Evolutionary conservation across 1,140 invertebrate species (phyloP).

Genomic region (Andrena cerasifolii): DNA sequence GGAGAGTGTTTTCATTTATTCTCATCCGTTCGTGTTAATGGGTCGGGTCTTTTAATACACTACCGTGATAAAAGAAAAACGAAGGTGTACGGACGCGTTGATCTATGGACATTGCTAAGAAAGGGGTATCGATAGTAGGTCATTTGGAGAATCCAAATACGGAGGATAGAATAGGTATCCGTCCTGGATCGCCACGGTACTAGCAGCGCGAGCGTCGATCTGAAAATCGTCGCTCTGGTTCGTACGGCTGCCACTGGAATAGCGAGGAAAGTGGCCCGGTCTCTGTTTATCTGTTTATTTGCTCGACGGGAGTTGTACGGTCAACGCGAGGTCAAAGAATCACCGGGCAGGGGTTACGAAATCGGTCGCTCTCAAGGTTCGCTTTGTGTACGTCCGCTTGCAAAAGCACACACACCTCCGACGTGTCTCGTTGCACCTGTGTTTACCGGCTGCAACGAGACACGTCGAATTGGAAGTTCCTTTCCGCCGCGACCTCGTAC

Average conservation of each 20-base stretch:
- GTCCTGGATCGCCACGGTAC: neutral
- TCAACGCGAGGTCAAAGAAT: too few relatives aligned
- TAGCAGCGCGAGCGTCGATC: too few relatives aligned
- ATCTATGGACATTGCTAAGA: too few relatives aligned
- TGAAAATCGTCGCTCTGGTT: too few relatives aligned
- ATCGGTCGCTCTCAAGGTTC: conserved; percentile 62
- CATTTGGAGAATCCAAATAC: too few relatives aligned
- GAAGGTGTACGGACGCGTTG: too few relatives aligned
- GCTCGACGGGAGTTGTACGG: too few relatives aligned
- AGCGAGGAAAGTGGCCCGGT: too few relatives aligned
- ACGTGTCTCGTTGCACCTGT: conserved; percentile 59
- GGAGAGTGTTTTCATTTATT: neutral
- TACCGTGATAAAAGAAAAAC: neutral
- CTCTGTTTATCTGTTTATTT: too few relatives aligned
- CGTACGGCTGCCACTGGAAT: too few relatives aligned
- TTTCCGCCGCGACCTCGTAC: conserved; percentile 64
- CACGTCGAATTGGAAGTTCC: conserved; percentile 63
- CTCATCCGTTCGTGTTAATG: conserved; percentile 5
- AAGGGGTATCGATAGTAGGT: too few relatives aligned
- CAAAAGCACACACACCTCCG: conserved; percentile 47
- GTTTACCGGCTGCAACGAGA: conserved; percentile 57
- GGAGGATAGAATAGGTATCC: too few relatives aligned
- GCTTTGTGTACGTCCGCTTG: conserved; percentile 47
- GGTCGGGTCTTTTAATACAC: neutral
- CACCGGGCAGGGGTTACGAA: conserved; percentile 52